Conservation (phyloP, 2,797 vertebrate species). For the Protosalanx chinensis region DNA sequence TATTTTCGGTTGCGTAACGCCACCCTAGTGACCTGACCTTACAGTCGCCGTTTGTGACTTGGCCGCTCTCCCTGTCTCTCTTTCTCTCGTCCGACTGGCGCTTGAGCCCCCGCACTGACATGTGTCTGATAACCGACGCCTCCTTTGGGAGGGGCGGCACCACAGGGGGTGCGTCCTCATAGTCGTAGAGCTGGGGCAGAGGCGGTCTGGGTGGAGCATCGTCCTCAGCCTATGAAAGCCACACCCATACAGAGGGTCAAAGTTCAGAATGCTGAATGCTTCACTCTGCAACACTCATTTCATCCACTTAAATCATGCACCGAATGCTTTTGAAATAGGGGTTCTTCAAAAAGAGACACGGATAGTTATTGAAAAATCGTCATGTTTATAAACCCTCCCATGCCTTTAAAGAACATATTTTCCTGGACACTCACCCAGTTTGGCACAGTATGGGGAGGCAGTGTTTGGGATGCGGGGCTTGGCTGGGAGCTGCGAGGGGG, state of each 20-base stretch:
- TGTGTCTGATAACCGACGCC: conserved; percentile 90
- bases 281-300: no score
- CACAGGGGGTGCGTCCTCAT: conserved; percentile 86
- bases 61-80: conserved; percentile 85
- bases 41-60: conserved; percentile 81
- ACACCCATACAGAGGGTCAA: neutral
- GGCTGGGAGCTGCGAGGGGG: conserved; percentile 73
- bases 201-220: conserved; percentile 88
- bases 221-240: conserved; percentile 74
- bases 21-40: conserved; percentile 60
- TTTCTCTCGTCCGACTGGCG: conserved; percentile 95
- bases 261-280: no score
- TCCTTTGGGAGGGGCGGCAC: conserved; percentile 90
- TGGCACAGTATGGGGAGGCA: conserved; percentile 62
- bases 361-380: neutral
- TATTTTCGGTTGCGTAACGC: no score
- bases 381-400: neutral
- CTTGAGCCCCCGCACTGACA: conserved; percentile 91
- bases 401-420: neutral
- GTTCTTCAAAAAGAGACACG: no score
- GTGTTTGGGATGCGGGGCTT: conserved; percentile 64
- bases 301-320: no score
- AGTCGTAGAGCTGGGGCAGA: conserved; percentile 88
- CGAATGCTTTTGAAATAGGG: no score
- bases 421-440: conserved; percentile 76